These are phyloP conservation scores for Himalopsyche japonica DNA, from an alignment of 2,888 invertebrate species.

Conservation along the genomic window DNA sequence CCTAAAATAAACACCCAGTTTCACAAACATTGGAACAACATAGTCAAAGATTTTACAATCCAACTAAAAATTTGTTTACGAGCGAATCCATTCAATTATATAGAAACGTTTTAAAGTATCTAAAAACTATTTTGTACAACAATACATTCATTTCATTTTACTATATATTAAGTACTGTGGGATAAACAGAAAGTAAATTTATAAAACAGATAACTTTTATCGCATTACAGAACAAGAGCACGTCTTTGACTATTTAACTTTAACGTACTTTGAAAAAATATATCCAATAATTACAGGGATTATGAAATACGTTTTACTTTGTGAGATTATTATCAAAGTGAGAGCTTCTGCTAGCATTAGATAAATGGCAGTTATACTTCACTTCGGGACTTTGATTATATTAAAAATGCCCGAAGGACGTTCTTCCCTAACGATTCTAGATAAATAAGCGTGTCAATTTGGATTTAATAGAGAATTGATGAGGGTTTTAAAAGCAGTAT, in stretches of 20 bases:
- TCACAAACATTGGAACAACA: too few relatives aligned
- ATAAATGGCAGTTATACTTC: constrained; percentile 1
- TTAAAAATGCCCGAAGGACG: constrained; percentile 9
- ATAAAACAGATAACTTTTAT: too few relatives aligned
- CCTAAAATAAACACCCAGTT: too few relatives aligned
- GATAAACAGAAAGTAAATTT: too few relatives aligned
- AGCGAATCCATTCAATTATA: too few relatives aligned
- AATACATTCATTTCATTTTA: too few relatives aligned
- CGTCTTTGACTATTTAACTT: neutral
- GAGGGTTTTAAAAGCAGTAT: neutral
- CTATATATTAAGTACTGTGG: too few relatives aligned
- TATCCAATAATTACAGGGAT: constrained; percentile 19
- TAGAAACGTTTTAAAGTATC: too few relatives aligned
- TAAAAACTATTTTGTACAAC: too few relatives aligned
- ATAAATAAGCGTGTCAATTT: constrained; percentile 5
- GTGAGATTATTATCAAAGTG: neutral
- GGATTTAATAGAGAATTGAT: constrained; percentile 1
- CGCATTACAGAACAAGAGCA: too few relatives aligned
- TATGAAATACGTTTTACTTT: constrained; percentile 17
- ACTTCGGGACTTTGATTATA: constrained; percentile 6
- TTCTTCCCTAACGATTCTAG: neutral
- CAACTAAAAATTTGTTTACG: too few relatives aligned
- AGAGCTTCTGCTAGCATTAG: neutral
- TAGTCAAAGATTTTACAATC: too few relatives aligned
- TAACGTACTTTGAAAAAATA: constrained; percentile 20